Percentiles rank a stretch among this genome's conserved stretches.
phyloP scores from a whole-genome alignment of 2,797 vertebrate species.

The Neopelma chrysocephalum region DNA sequence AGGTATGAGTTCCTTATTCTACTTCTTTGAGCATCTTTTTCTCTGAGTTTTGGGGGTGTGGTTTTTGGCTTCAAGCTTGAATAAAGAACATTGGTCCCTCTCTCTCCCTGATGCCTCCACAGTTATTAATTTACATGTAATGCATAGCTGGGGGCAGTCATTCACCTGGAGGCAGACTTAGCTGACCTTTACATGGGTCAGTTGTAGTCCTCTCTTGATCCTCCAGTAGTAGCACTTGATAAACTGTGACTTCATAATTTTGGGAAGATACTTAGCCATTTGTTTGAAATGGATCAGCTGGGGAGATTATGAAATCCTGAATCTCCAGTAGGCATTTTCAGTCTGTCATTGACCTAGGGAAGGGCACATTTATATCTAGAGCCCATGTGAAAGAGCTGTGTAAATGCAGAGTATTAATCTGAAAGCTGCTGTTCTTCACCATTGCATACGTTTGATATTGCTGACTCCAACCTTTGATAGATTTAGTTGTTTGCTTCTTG shows the following conservation, averaged over 20 bases:
- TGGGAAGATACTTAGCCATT: background rate
- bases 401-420: background rate
- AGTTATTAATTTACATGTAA: background rate
- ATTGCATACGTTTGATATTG: background rate
- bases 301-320: background rate
- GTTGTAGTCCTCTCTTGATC: background rate
- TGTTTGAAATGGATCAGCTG: background rate
- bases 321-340: background rate
- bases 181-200: background rate
- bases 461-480: background rate
- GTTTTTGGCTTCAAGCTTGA: background rate
- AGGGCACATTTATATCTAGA: background rate
- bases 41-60: background rate
- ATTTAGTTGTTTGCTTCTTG: background rate
- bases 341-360: background rate
- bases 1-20: background rate
- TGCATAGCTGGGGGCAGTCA: background rate
- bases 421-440: background rate
- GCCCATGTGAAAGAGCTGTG: background rate
- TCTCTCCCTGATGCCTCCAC: background rate
- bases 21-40: background rate
- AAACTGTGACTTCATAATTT: background rate
- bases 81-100: background rate
- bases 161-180: background rate
- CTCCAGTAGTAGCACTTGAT: background rate